A percentile compares a stretch with the other conserved stretches of the same genome.
phyloP scores from a whole-genome alignment of 2,888 invertebrate species.

The Leucophenga montana region DNA sequence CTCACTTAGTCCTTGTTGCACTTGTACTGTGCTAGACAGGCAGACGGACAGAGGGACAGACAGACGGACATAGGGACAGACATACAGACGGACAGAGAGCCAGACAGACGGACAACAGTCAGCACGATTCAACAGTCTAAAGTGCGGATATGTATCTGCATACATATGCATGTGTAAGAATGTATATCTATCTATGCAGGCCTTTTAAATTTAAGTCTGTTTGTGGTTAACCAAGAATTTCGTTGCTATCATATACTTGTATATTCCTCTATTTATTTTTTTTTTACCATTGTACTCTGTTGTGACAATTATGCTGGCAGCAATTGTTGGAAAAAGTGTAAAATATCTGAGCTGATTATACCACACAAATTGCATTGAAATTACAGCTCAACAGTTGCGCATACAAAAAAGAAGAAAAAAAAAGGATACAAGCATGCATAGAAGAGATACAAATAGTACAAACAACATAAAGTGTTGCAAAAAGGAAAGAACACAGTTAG shows the following conservation, averaged over 20 bases:
- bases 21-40: background rate
- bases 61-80: no score
- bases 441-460: background rate
- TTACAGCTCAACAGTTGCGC: conserved; percentile 2
- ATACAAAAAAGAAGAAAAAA: background rate
- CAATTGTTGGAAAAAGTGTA: conserved; percentile 21
- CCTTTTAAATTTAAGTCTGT: conserved; percentile 31
- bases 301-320: conserved; percentile 21
- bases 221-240: conserved; percentile 25
- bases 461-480: background rate
- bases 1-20: background rate
- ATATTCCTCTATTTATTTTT: conserved; percentile 1
- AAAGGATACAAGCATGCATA: background rate
- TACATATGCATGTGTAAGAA: background rate
- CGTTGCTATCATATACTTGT: conserved; percentile 17
- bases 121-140: no score
- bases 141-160: no score
- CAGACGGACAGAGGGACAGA: no score
- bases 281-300: conserved; percentile 5
- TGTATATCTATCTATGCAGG: conserved; percentile 20
- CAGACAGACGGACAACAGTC: no score
- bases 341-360: conserved; percentile 23
- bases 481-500: background rate
- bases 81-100: no score
- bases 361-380: conserved; percentile 4